Base-by-base conservation (phyloP, 2,797 vertebrate species). In the Anas acuta region DNA sequence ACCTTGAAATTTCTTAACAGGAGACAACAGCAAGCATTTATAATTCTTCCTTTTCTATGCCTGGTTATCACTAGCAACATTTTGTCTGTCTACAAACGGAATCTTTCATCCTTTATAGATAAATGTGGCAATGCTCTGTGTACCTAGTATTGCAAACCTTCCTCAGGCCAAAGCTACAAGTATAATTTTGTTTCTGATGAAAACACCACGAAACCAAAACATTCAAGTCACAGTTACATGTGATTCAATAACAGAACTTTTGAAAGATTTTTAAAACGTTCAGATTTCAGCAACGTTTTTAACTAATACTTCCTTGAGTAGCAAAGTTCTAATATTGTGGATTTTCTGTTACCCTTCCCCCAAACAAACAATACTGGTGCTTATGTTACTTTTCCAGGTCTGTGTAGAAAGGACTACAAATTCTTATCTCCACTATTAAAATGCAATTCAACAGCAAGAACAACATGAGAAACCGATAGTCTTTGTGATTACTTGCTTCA, bases 211-310 rank as follows among this genome's bases (percentile, higher is more conserved):
- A 79, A 93, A 86, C 9, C 32, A 82, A 94, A 71, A 47, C 32
- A 83, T 74, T 71, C 25, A 49, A 57, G 35, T 53, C 49, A 83
- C 65, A 78, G 56, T 74, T 84, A 39, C 3, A 47, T 19, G 45
- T 32, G 39, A 57, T 28, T n/a, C 26, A 83, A 17, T 33, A 90
- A 69, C 16, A 74, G 15, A 82, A 79, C 21, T 30, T 84, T 25
- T 20, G 45, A 87, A 89, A 95, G 43, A 76, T n/a, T 3, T 4
- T 49, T 79, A 81, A 75, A 64, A 35, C 75, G 75, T 15, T 33
- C 62, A 66, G 30, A 67, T 79, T 86, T 87, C 60, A 87, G 45
- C 26, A 89, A 12, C 66, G 69, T 43, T 86, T 95, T 92, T 90
- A 37, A 65, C 7, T 75, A 89, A 32, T 62, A 83, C 16, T 45